Conservation (phyloP, 1,140 invertebrate species). For the Apis laboriosa region DNA sequence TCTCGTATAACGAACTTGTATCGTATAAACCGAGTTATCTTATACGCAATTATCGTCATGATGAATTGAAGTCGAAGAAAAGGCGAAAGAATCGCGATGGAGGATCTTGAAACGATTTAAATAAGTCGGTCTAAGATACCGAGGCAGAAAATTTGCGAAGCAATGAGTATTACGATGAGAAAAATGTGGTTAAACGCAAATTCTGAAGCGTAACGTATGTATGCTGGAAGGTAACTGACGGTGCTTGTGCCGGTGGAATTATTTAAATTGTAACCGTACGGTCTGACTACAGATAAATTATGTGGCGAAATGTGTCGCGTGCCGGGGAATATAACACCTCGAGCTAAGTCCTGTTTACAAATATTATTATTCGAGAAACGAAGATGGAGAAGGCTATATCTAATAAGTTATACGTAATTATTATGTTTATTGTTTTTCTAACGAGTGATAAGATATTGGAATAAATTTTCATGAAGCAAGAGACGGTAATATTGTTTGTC, state of each 20-base stretch:
- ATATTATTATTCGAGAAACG: neutral
- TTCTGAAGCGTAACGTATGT: slow-evolving; percentile 11
- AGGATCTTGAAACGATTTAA: neutral
- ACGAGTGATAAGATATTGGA: neutral
- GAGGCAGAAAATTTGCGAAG: neutral
- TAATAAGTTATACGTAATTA: neutral
- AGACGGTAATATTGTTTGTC: too few species aligned
- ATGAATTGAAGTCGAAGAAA: neutral
- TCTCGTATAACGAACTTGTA: neutral
- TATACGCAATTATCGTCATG: neutral
- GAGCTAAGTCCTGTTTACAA: neutral
- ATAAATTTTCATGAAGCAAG: too few species aligned
- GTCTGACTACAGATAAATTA: slow-evolving; percentile 38
- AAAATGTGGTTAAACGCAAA: slow-evolving; percentile 24
- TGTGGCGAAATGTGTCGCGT: slow-evolving; percentile 33
- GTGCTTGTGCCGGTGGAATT: slow-evolving; percentile 10
- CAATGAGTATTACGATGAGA: neutral
- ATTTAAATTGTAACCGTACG: slow-evolving; percentile 39
- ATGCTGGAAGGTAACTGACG: neutral
- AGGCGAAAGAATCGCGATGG: neutral
- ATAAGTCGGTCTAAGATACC: neutral
- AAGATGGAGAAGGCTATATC: neutral
- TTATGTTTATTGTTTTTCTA: neutral
- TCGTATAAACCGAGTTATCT: neutral
- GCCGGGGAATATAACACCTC: slow-evolving; percentile 29